These are phyloP conservation scores for Myripristis murdjan DNA, from an alignment of 2,797 vertebrate species.

Conservation along the genomic window DNA sequence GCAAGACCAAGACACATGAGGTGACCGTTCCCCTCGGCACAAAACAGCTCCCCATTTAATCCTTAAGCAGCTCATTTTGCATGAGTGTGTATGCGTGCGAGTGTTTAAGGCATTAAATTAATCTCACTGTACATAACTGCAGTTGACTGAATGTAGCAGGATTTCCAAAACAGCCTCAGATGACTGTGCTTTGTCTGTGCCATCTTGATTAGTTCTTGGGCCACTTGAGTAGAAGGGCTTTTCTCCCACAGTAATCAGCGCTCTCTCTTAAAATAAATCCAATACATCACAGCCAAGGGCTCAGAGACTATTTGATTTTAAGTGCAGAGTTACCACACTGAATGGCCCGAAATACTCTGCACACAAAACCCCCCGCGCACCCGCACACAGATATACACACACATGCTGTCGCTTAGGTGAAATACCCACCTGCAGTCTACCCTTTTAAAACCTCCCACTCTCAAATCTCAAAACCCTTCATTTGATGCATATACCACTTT, in stretches of 20 bases:
- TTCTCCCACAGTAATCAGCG: constrained; percentile 49
- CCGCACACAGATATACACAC: constrained; percentile 17
- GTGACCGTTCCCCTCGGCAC: constrained; percentile 19
- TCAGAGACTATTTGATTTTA: constrained; percentile 27
- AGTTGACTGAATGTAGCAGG: constrained; percentile 34
- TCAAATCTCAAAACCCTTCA: constrained; percentile 27
- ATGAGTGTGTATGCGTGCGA: constrained; percentile 19
- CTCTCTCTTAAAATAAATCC: constrained; percentile 44
- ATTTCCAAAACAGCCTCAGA: constrained; percentile 38
- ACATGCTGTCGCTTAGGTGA: constrained; percentile 11
- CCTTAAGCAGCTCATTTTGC: constrained; percentile 43
- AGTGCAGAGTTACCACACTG: constrained; percentile 39
- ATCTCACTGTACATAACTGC: constrained; percentile 29
- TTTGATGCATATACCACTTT: constrained; percentile 51
- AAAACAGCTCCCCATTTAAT: constrained; percentile 3
- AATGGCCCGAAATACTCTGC: constrained; percentile 23
- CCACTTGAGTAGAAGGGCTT: constrained; percentile 51
- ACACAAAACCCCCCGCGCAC: neutral
- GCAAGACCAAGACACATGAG: constrained; percentile 7
- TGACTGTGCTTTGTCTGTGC: constrained; percentile 10
- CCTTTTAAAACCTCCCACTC: constrained; percentile 54
- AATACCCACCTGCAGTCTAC: constrained; percentile 23
- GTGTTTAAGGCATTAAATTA: constrained; percentile 40
- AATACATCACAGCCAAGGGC: constrained; percentile 20
- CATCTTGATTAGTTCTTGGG: constrained; percentile 48